Evolutionary conservation across 2,797 vertebrate genomes (phyloP).

Genomic region (Gobionotothen gibberifrons): DNA sequence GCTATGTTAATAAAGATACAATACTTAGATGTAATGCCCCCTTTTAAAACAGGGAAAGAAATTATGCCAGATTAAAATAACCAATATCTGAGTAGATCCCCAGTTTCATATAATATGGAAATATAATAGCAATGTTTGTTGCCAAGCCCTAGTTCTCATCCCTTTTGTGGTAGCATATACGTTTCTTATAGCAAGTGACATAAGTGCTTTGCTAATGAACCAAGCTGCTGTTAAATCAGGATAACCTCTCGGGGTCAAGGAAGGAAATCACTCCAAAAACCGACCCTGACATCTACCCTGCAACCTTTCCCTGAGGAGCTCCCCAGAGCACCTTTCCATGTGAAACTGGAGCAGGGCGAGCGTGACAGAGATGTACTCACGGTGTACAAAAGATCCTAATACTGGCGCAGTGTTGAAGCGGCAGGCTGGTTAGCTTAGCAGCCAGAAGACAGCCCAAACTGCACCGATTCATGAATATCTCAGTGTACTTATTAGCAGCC

Average conservation of each 20-base stretch:
- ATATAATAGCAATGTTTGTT: neutral
- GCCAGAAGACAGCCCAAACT: neutral
- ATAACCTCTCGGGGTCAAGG: slow-evolving; percentile 20
- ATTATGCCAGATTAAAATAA: neutral
- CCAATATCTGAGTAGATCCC: neutral
- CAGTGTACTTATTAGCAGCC: neutral
- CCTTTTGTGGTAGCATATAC: slow-evolving; percentile 22
- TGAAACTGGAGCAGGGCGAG: slow-evolving; percentile 56
- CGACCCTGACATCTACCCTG: slow-evolving; percentile 16
- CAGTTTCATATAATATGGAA: neutral
- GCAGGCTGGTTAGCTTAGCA: slow-evolving; percentile 5
- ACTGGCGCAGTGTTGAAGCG: slow-evolving; percentile 8
- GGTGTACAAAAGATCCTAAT: slow-evolving; percentile 43
- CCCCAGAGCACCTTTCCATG: slow-evolving; percentile 39
- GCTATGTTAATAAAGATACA: neutral
- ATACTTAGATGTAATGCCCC: neutral
- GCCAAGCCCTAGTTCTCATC: neutral
- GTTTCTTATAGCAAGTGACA: slow-evolving; percentile 38
- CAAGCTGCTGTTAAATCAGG: slow-evolving; percentile 32
- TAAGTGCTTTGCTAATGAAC: slow-evolving; percentile 13
- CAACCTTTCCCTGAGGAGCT: slow-evolving; percentile 57
- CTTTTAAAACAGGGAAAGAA: neutral
- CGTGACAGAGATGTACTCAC: slow-evolving; percentile 37
- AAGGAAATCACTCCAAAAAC: slow-evolving; percentile 46
- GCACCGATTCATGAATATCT: neutral